Evolutionary conservation across 2,113 vertebrate species (phyloP), one percentile per base, ranked within the genome.

Genomic region (Brachirus orientalis): DNA sequence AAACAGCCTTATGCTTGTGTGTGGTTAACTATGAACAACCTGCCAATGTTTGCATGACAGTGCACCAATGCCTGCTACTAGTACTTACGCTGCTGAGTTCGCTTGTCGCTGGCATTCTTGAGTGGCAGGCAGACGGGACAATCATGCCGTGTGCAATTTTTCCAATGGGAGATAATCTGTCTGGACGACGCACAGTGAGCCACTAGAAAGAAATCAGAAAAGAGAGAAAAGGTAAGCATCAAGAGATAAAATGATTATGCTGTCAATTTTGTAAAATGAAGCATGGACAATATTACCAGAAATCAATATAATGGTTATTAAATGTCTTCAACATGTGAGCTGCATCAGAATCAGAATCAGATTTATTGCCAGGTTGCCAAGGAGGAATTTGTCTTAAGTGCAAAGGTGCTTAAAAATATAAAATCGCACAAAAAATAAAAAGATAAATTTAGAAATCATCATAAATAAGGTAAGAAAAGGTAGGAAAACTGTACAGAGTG

Each of bases 101-200:
- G 94, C 58, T 92, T 94, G 80, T 93, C 92, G 16, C 90, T 93
- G 61, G 91, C 92, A 13, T 94, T 94, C 84, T 94, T 94, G 54
- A 94, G 83, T 10, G 92, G 92, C 63, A 94, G 86, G 77, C 92
- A 93, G 60, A 93, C 92, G 1, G 92, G 92, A 79, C 92, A 93
- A 86, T 93, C 92, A 16, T 93, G 92, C 48, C 91, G 85, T 13
- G 92, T 94, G 82, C 92, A 94, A 71, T 94, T 94, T 87, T 94
- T 94, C 92, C 92, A 94, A 84, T 99, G 97, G 84, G 97, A 98
- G 90, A 99, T 98, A 92, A 99, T 99, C 93, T 99, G 97, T 93
- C 97, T 96, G 16, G 97, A 99, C 66, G 97, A 99, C 75, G 97
- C 97, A 93, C 97, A 99, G 85, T 99, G 97, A 90, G 97, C 97